Base-by-base conservation (phyloP, 1,140 invertebrate genomes). In the Cyclargus thomasi region DNA sequence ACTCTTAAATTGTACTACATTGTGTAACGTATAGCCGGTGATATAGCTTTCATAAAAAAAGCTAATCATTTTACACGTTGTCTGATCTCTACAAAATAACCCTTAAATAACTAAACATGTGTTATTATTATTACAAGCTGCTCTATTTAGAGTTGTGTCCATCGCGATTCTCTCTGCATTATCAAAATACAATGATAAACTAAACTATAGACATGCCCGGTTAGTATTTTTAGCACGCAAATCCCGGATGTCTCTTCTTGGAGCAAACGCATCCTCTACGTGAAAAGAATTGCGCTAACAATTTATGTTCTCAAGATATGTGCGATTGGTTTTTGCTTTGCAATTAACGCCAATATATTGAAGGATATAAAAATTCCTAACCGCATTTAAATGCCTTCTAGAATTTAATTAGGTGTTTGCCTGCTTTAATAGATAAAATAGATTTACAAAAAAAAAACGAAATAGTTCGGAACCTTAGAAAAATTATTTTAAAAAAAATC, bases 201-300 rank as follows among this genome's bases (percentile, higher is more conserved):
- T 3, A 14, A 8, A 47, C 0, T 14, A 47, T 16, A 47, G 39
- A 47, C 14, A 3, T 47, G 39, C 11, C 39, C 3, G 53, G 70
- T 71, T 76, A 79, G 74, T 76, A 80, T 78, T 80, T 77, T 71
- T 74, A 74, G 64, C 75, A 72, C 74, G 74, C 64, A 69, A 69
- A 74, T 72, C 70, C 78, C 75, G 79, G 74, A 76, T 72, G 73
- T 72, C 55, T 20, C 18, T 21, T 20, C 55, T 22, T 71, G 55
- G 55, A 59, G 39, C 10, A 47, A 7, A 59, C 17, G 55, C 55
- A 59, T 59, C 55, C 55, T 59, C 17, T 59, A 59, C 55, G 55
- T 59, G 55, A 17, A 59, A 20, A 59, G 55, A 20, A 59, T 59
- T 59, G 55, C 55, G 20, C 18, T 20, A 11, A 20, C 18, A 11